These are phyloP conservation scores for Drosophila yooni DNA, from an alignment of 2,888 invertebrate genomes.

Conservation along the genomic window DNA sequence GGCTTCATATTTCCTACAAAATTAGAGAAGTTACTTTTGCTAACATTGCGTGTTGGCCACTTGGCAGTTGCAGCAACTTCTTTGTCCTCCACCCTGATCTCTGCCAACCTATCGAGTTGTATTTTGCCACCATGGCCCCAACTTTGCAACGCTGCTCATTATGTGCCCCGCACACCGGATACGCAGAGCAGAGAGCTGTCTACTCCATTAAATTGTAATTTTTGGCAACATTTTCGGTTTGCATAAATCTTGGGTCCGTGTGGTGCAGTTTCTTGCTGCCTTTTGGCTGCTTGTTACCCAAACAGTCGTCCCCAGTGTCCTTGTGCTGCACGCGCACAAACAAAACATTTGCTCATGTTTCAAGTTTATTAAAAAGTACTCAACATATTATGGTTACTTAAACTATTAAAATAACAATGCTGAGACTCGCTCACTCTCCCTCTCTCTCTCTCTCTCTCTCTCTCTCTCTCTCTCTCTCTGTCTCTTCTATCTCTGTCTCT, in stretches of 20 bases:
- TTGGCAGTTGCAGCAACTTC: constrained; percentile 14
- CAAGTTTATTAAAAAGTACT: constrained; percentile 81
- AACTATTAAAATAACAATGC: constrained; percentile 79
- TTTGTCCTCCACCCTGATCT: not conserved
- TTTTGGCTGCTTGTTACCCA: constrained; percentile 18
- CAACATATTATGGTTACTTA: constrained; percentile 81
- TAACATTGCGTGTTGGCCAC: constrained; percentile 61
- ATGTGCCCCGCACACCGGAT: constrained; percentile 57
- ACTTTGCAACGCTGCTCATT: constrained; percentile 75
- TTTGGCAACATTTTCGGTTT: constrained; percentile 81
- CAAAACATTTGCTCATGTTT: constrained; percentile 73
- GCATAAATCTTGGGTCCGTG: constrained; percentile 75
- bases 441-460: constrained; percentile 12
- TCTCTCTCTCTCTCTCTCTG: constrained; percentile 10
- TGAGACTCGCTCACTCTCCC: constrained; percentile 18
- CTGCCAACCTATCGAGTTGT: constrained; percentile 31
- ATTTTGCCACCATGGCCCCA: constrained; percentile 37
- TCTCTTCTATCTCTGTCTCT: constrained; percentile 22
- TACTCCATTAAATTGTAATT: constrained; percentile 84
- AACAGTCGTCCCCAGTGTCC: constrained; percentile 50
- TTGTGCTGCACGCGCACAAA: constrained; percentile 56
- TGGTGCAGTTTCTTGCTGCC: constrained; percentile 46
- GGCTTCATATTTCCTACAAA: constrained; percentile 83
- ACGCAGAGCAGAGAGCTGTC: constrained; percentile 37
- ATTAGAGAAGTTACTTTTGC: constrained; percentile 81